Percentiles rank a stretch among this genome's conserved stretches.
phyloP scores from a whole-genome alignment of 2,113 vertebrate genomes.

The Brienomyrus longianalis region DNA sequence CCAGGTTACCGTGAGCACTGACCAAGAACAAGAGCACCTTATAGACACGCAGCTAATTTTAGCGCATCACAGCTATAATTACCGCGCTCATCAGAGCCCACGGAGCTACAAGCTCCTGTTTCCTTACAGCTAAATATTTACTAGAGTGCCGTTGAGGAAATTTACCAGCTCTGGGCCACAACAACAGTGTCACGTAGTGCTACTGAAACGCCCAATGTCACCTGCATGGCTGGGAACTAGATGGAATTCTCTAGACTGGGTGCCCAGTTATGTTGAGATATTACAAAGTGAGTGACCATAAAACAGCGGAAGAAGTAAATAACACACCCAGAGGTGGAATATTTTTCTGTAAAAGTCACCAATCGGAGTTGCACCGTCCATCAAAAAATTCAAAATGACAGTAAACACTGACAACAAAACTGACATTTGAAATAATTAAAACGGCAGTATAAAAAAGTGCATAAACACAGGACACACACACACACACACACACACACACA shows the following conservation, averaged over 20 bases:
- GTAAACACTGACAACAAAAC: not conserved
- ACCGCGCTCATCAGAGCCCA: not conserved
- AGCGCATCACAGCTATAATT: not conserved
- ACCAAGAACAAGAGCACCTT: not conserved
- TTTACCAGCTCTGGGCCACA: not conserved
- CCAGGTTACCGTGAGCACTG: not conserved
- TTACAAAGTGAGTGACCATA: not conserved
- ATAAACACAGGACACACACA: conserved; percentile 19
- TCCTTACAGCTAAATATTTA: conserved; percentile 6
- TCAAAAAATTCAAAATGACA: not conserved
- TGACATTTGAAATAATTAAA: not conserved
- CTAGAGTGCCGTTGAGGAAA: not conserved
- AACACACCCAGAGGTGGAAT: not conserved
- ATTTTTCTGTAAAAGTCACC: not conserved
- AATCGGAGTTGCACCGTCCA: not conserved
- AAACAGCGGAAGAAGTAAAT: not conserved
- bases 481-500: not conserved
- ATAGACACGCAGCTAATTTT: not conserved
- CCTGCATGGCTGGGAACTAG: not conserved
- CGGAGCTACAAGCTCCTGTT: not conserved
- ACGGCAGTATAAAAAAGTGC: not conserved
- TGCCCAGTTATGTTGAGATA: not conserved
- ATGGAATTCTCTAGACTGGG: not conserved
- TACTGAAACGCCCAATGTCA: not conserved
- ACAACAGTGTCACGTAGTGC: not conserved